Conservation (phyloP, 2,888 invertebrate genomes). For the Yponomeuta malinellus region DNA sequence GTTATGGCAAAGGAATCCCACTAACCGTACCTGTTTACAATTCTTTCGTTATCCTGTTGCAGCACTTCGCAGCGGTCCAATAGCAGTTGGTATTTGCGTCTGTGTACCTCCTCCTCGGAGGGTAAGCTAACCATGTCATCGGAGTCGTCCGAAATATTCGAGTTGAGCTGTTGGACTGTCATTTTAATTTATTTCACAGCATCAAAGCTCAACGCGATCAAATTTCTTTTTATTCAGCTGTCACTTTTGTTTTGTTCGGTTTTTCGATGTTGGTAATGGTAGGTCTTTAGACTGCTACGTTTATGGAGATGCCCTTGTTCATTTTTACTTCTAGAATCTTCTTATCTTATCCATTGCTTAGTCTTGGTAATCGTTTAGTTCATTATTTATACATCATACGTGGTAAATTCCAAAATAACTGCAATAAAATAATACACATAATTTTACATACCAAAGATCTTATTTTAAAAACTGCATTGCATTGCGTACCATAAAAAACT, state of each 20-base stretch:
- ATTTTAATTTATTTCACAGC: conserved; percentile 74
- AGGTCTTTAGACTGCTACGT: background rate
- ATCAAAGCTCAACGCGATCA: conserved; percentile 62
- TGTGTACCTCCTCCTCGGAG: conserved; percentile 80
- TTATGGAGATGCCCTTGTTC: too few species aligned
- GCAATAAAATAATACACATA: too few species aligned
- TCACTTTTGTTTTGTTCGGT: conserved; percentile 27
- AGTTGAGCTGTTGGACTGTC: conserved; percentile 72
- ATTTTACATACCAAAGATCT: background rate
- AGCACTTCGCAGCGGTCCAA: conserved; percentile 84
- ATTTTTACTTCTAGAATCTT: too few species aligned
- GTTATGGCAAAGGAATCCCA: conserved; percentile 24
- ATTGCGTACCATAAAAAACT: background rate
- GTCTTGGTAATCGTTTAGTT: too few species aligned
- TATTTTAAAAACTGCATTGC: background rate
- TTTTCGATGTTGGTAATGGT: conserved; percentile 17
- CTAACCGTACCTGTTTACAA: conserved; percentile 77
- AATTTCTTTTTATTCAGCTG: conserved; percentile 59
- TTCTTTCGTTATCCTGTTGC: conserved; percentile 85
- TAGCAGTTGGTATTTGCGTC: conserved; percentile 83
- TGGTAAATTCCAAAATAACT: too few species aligned
- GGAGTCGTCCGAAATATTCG: conserved; percentile 74
- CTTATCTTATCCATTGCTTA: too few species aligned
- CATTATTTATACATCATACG: too few species aligned
- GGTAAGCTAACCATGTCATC: conserved; percentile 74